Evolutionary conservation across 2,797 vertebrate genomes (phyloP), one percentile per base, ranked within the genome.

Genomic region (Melopsittacus undulatus): DNA sequence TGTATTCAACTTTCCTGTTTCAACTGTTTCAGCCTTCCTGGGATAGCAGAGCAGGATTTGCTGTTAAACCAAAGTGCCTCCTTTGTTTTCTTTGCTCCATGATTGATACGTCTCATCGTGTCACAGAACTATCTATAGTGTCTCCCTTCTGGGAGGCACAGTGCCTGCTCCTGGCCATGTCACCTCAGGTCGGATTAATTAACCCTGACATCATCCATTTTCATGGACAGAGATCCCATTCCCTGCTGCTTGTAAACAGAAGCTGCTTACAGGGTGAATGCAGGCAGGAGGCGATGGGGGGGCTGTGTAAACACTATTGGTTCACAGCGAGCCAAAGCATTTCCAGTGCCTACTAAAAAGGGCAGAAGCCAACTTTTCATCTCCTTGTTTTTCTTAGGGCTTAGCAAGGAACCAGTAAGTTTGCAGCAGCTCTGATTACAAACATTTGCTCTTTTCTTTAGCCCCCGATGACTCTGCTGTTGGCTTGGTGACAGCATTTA

Each of bases 311-410:
- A 96, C 91, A 96, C 72, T 76, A 10, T 11, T 4, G 21, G 46
- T 69, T 84, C 15, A 51, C 40, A 0, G 36, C 0, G 9, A 90
- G 89, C 91, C 86, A 83, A 96, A 77, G 88, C 94, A 63, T 89
- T 96, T 78, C 94, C 88, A 93, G 83, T 87, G 95, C 91, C 94
- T 96, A 16, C 88, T 79, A 48, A 82, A 89, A 87, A 75, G 74
- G 94, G 89, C 83, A 83, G 87, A 77, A 96, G 92, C 92, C 90
- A 95, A 66, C 92, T 96, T 96, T 91, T 96, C 94, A 83, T 94
- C 93, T 83, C 91, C 76, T 78, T 95, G 94, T 96, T 97, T 96
- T 92, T 94, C 86, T 91, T 95, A 84, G 61, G 94, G 94, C 95
- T 96, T 96, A 96, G 94, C 76, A 66, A 96, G 87, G 92, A 95